Evolutionary conservation across 1,140 invertebrate genomes (phyloP).

Genomic region (Zaprionus capensis): DNA sequence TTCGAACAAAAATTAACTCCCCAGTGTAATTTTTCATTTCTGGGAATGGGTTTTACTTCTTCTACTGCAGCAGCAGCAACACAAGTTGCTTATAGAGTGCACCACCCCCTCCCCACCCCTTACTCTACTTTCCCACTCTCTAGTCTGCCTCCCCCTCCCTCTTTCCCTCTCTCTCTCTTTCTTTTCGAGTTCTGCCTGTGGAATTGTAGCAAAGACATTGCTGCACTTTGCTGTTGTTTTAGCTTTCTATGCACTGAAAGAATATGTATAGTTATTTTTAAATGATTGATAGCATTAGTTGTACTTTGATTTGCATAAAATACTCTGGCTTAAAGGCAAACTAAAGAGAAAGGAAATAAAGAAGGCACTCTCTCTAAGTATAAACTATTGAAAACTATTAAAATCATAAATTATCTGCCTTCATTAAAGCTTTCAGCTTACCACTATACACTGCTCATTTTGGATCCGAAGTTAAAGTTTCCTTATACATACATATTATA

Average conservation of each 20-base stretch:
- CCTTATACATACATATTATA: too few relatives aligned
- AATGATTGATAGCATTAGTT: too few relatives aligned
- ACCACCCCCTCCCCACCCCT: not conserved
- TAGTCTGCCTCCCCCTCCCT: not conserved
- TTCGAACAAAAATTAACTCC: conserved; percentile 79
- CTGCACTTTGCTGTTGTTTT: conserved; percentile 60
- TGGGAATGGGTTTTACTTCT: conserved; percentile 67
- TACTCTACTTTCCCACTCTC: not conserved
- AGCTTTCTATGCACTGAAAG: conserved; percentile 28
- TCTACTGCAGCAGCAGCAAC: conserved; percentile 37
- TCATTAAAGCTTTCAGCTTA: too few relatives aligned
- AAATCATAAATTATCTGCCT: too few relatives aligned
- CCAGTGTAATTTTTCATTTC: conserved; percentile 81
- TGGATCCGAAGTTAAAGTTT: too few relatives aligned
- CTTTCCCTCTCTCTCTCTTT: conserved; percentile 3
- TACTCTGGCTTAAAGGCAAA: not conserved
- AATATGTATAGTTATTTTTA: not conserved
- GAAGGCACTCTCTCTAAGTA: too few relatives aligned
- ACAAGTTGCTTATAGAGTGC: conserved; percentile 51
- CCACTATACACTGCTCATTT: too few relatives aligned
- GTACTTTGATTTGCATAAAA: too few relatives aligned
- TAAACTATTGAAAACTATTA: too few relatives aligned
- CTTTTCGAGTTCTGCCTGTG: conserved; percentile 13
- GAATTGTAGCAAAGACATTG: conserved; percentile 65
- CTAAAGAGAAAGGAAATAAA: too few relatives aligned